Evolutionary conservation across 2,113 vertebrate species (phyloP), one percentile per base, ranked within the genome.

Genomic region (Corydoras sp.): DNA sequence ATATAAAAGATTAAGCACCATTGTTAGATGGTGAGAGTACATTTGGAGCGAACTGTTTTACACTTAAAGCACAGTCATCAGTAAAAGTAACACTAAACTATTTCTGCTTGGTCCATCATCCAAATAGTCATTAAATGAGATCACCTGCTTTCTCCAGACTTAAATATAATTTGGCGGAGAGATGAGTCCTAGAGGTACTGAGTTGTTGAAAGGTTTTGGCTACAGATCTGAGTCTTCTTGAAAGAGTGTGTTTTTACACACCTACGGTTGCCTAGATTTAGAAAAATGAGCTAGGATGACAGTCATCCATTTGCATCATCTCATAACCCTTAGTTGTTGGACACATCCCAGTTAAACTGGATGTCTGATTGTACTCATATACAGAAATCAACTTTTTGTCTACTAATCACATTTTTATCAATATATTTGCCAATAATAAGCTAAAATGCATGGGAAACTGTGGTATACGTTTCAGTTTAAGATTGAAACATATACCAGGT

Each of bases 211-310:
- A 56, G 65, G 10, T 50, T 32, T 49, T 78, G 76, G 72, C 72
- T 18, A 12, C 55, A 67, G 30, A 71, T 75, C 72, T 60, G 48
- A 72, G 54, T 13, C 54, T 32, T 31, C 15, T 60, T 13, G 59
- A 63, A 68, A 67, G 18, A 55, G 59, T 58, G 54, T 72, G 68
- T 68, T 75, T 71, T 75, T 75, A 63, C n/a, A 71, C 53, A 64
- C 65, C 51, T 43, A 74, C 55, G 60, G 63, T 71, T 32, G 13
- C 71, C 63, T 67, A 51, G 51, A 63, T 67, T 78, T 31, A 10
- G 24, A 55, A 49, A 62, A 51, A 12, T 53, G 68, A 68, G 54
- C 30, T 66, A 32, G 61, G 71, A 59, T 35, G 58, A 70, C 3
- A 54, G 58, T 66, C 63, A 63, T 62, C 18, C 15, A n/a, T 67